These are phyloP conservation scores for Lamprologus speciosus DNA, from an alignment of 2,113 vertebrate species.

Conservation along the genomic window DNA sequence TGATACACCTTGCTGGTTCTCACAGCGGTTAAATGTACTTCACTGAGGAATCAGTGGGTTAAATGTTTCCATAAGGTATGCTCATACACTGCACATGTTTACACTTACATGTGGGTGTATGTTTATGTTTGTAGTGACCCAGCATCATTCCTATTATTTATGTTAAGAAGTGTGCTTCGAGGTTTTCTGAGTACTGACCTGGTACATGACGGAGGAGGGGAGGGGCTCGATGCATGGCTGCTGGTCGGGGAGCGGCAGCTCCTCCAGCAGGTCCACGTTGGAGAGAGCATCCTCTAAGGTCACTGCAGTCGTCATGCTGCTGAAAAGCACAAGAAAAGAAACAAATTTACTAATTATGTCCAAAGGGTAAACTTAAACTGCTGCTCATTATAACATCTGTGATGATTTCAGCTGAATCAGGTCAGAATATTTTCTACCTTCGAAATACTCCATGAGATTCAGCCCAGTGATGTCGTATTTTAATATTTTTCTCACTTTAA, in stretches of 20 bases:
- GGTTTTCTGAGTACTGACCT: constrained; percentile 62
- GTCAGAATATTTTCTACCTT: neutral
- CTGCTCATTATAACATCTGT: neutral
- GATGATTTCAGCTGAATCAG: neutral
- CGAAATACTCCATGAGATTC: accelerated
- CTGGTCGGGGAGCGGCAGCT: constrained; percentile 92
- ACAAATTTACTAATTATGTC: neutral
- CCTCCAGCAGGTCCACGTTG: constrained; percentile 97
- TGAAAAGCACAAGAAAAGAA: neutral
- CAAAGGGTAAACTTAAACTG: neutral
- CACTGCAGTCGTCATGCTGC: constrained; percentile 87
- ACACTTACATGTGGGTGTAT: neutral
- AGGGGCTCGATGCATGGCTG: constrained; percentile 97
- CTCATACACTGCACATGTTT: neutral
- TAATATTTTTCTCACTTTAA: neutral
- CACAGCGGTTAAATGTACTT: neutral
- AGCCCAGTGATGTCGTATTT: neutral
- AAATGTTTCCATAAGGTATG: neutral
- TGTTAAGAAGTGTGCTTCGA: neutral
- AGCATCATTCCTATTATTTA: neutral
- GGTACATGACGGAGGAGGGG: constrained; percentile 90
- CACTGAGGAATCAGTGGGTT: neutral
- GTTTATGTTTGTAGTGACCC: neutral
- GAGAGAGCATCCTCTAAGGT: constrained; percentile 95
- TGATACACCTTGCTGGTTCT: neutral